Conservation (phyloP, 2,888 invertebrate genomes). For the Stegophylla sp. region DNA sequence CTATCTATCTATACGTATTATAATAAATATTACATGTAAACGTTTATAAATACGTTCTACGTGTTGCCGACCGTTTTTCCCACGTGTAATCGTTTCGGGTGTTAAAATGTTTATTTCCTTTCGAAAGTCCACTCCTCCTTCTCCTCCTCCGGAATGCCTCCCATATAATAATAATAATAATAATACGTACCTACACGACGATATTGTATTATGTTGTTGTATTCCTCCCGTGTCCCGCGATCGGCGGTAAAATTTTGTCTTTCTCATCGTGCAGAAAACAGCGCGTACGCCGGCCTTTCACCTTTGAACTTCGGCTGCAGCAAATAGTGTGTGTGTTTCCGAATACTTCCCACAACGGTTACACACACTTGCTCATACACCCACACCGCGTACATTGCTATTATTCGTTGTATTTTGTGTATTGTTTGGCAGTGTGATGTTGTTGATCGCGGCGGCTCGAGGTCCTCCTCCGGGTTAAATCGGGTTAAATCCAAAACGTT, state of each 20-base stretch:
- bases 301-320: slow-evolving; percentile 23
- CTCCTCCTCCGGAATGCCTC: not conserved
- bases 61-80: slow-evolving; percentile 27
- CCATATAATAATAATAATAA: no score
- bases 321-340: not conserved
- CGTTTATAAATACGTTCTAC: not conserved
- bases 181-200: no score
- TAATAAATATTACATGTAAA: not conserved
- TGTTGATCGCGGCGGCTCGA: not conserved
- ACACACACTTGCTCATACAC: not conserved
- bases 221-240: no score
- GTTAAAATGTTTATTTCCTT: slow-evolving; percentile 38
- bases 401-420: no score
- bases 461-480: slow-evolving; percentile 33
- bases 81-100: slow-evolving; percentile 36
- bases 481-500: slow-evolving; percentile 18
- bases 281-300: not conserved
- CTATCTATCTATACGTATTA: no score
- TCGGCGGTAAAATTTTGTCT: no score
- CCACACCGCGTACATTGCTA: not conserved
- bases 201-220: no score
- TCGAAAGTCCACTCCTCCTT: not conserved
- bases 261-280: not conserved
- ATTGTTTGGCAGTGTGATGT: not conserved
- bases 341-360: slow-evolving; percentile 22